Conservation (phyloP, 1,140 invertebrate species). For the Ptiloglossa arizonensis region DNA sequence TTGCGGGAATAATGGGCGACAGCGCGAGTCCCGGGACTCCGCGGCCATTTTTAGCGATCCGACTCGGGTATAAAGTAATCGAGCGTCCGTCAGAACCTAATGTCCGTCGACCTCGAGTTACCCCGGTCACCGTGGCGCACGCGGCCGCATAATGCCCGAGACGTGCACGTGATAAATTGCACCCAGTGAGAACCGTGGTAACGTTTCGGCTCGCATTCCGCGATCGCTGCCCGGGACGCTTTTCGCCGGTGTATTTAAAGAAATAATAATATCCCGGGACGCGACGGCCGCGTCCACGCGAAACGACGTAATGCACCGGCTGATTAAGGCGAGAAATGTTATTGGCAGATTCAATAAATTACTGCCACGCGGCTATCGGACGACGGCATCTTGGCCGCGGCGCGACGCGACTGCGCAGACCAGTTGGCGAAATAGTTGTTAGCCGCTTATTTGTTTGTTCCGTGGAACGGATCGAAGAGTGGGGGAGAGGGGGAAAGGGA, state of each 20-base stretch:
- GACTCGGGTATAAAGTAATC: slow-evolving; percentile 43
- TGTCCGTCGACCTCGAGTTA: slow-evolving; percentile 41
- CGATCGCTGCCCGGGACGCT: slow-evolving; percentile 16
- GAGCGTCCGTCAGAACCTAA: slow-evolving; percentile 47
- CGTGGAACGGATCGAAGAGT: not conserved
- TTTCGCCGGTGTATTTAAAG: slow-evolving; percentile 35
- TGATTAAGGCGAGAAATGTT: slow-evolving; percentile 35
- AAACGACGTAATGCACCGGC: slow-evolving; percentile 16
- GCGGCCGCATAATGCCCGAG: slow-evolving; percentile 40
- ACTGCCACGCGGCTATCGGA: slow-evolving; percentile 23
- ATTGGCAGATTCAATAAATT: slow-evolving; percentile 49
- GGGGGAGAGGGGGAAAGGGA: no score
- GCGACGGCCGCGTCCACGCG: not conserved
- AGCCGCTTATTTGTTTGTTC: not conserved
- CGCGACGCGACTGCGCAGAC: not conserved
- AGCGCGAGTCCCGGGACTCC: no score
- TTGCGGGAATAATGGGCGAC: not conserved
- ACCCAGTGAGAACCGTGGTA: not conserved
- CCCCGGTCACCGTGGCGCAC: slow-evolving; percentile 10
- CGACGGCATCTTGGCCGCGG: not conserved
- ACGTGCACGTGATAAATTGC: slow-evolving; percentile 47
- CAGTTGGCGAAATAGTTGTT: no score
- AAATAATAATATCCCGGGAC: slow-evolving; percentile 6
- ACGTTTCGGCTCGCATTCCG: not conserved
- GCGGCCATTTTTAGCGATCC: not conserved